A percentile compares a stretch with the other conserved stretches of the same genome.
phyloP scores from a whole-genome alignment of 2,113 vertebrate species.

The Rhinichthys klamathensis region DNA sequence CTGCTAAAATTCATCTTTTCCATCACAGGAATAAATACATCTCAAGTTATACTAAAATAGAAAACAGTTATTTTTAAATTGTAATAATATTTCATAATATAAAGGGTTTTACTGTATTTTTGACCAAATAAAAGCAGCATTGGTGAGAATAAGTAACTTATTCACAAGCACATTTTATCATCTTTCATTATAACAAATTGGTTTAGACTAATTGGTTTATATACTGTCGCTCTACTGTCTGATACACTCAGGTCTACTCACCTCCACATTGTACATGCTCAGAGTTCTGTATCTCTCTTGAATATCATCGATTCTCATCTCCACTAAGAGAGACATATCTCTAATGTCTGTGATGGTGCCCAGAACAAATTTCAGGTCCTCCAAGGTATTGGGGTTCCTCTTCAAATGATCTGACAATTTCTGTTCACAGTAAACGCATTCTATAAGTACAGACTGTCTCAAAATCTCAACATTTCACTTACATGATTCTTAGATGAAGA shows the following conservation, averaged over 20 bases:
- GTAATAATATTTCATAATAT: neutral
- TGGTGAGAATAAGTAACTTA: too few relatives aligned
- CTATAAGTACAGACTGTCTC: neutral
- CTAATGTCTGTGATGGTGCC: slow-evolving; percentile 82
- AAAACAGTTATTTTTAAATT: neutral
- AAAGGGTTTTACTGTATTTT: neutral
- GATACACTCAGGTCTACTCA: slow-evolving; percentile 64
- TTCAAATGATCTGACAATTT: slow-evolving; percentile 74
- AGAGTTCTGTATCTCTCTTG: slow-evolving; percentile 90
- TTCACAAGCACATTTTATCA: neutral
- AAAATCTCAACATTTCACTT: slow-evolving; percentile 24
- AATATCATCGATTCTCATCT: slow-evolving; percentile 82
- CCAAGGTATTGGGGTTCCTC: slow-evolving; percentile 78
- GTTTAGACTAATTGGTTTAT: neutral
- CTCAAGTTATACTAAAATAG: neutral
- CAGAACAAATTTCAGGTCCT: slow-evolving; percentile 87
- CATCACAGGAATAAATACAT: neutral
- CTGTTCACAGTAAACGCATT: slow-evolving; percentile 67
- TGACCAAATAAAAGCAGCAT: neutral
- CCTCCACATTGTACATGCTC: slow-evolving; percentile 80
- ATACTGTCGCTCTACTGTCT: neutral
- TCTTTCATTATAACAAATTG: neutral
- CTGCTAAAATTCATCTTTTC: neutral
- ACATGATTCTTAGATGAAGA: neutral
- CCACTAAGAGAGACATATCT: slow-evolving; percentile 82